Percentiles rank a stretch among this genome's conserved stretches.
These are phyloP conservation scores for Apamea crenata DNA, from an alignment of 2,888 invertebrate species.

Conservation along the genomic window DNA sequence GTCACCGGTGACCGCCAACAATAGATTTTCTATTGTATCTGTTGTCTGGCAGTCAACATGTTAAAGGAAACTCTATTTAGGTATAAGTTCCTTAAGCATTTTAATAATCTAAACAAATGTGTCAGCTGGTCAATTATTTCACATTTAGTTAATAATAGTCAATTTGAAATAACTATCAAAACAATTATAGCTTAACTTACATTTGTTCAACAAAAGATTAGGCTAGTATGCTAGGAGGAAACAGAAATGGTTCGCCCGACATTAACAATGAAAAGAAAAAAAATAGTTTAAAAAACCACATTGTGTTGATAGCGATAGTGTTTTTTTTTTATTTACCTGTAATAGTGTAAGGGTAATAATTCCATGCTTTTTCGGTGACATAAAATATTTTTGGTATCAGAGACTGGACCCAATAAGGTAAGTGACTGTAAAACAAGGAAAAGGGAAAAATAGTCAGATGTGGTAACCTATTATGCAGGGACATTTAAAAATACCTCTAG, in stretches of 20 bases:
- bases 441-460: slow-evolving; percentile 14
- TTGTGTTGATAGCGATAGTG: neutral
- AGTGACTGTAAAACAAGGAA: slow-evolving; percentile 91
- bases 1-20: too few species aligned
- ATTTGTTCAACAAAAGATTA: slow-evolving; percentile 4
- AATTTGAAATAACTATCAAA: neutral
- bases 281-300: neutral
- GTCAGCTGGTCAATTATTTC: neutral
- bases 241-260: neutral
- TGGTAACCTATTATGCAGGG: neutral
- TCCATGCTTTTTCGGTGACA: slow-evolving; percentile 98
- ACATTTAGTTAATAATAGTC: neutral
- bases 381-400: slow-evolving; percentile 97
- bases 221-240: neutral
- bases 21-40: too few species aligned
- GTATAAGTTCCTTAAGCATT: neutral
- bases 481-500: neutral
- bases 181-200: neutral
- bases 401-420: slow-evolving; percentile 97
- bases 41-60: too few species aligned
- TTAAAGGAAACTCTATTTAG: neutral
- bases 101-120: neutral
- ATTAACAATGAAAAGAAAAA: neutral
- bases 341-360: slow-evolving; percentile 97
- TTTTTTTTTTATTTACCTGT: slow-evolving; percentile 90